These are phyloP conservation scores for Toxotes lorentzi DNA, from an alignment of 2,797 vertebrate species.

Conservation along the genomic window DNA sequence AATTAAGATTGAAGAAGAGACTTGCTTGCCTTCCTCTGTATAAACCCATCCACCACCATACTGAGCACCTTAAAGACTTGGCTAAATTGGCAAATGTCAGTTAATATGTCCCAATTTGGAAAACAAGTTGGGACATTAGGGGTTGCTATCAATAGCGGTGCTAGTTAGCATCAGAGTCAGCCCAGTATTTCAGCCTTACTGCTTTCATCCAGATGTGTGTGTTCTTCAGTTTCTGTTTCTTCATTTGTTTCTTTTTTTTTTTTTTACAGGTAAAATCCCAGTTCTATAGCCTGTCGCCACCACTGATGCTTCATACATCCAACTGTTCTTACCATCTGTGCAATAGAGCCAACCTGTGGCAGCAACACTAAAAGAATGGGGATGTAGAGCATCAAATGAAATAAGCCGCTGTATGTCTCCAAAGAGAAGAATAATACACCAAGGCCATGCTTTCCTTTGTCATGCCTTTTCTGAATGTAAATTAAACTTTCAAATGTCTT, in stretches of 20 bases:
- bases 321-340: neutral
- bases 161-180: neutral
- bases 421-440: neutral
- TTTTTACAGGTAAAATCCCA: neutral
- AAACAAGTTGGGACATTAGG: neutral
- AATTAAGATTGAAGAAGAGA: neutral
- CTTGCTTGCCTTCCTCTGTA: neutral
- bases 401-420: neutral
- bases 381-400: neutral
- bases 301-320: neutral
- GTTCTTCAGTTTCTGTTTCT: neutral
- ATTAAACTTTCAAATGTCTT: conserved; percentile 4
- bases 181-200: neutral
- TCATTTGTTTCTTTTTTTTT: neutral
- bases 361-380: neutral
- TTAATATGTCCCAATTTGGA: neutral
- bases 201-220: neutral
- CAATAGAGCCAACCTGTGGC: neutral
- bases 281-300: neutral
- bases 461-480: neutral
- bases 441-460: neutral
- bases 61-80: neutral
- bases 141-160: neutral
- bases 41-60: neutral
- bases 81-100: conserved; percentile 5